Evolutionary conservation across 2,888 invertebrate genomes (phyloP).

Genomic region (Metellina segmentata): DNA sequence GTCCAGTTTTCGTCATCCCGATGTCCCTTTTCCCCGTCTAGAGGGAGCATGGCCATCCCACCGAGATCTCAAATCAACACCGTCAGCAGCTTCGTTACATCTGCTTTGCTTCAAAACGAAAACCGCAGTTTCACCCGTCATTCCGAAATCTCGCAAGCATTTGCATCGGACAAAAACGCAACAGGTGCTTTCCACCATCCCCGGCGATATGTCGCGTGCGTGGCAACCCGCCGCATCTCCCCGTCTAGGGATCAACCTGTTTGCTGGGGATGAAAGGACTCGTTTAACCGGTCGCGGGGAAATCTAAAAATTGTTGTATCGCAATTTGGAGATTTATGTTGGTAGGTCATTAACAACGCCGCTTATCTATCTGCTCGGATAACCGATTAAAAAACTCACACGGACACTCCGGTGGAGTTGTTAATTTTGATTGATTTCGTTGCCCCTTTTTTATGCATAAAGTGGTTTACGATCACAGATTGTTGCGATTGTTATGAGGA

Average conservation of each 20-base stretch:
- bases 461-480: no score
- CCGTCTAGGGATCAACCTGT: constrained; percentile 63
- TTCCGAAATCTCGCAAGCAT: no score
- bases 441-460: no score
- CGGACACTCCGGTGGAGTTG: neutral
- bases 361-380: neutral
- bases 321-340: constrained; percentile 73
- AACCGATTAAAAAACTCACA: constrained; percentile 14
- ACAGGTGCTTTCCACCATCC: neutral
- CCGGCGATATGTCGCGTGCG: neutral
- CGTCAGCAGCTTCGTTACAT: no score
- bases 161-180: neutral
- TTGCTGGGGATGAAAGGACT: constrained; percentile 66
- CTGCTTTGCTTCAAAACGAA: no score
- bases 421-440: no score
- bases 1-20: no score
- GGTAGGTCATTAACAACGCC: constrained; percentile 73
- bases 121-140: no score
- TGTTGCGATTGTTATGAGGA: no score
- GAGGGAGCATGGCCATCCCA: no score
- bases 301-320: constrained; percentile 72
- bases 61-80: no score
- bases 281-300: constrained; percentile 70
- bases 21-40: no score
- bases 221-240: neutral